Evolutionary conservation across 2,797 vertebrate species (phyloP).

Genomic region (Rhinophrynus dorsalis): DNA sequence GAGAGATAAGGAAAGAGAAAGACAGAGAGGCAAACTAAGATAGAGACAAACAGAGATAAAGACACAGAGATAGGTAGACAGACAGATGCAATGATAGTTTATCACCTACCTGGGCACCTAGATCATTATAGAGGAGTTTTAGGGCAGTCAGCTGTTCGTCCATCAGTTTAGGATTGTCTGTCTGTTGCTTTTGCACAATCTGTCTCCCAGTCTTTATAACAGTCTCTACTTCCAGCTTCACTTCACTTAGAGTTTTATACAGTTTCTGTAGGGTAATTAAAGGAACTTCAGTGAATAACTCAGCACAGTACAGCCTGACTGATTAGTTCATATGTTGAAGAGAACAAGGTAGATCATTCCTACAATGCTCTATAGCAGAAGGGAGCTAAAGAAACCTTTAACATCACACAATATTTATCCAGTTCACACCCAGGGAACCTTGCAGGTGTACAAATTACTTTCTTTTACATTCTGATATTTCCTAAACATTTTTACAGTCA

Average conservation of each 20-base stretch:
- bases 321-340: too few species aligned
- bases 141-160: slow-evolving; percentile 93
- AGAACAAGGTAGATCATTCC: too few species aligned
- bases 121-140: slow-evolving; percentile 93
- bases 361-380: too few species aligned
- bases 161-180: slow-evolving; percentile 94
- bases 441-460: too few species aligned
- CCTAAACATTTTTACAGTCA: too few species aligned
- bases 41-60: background rate
- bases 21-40: too few species aligned
- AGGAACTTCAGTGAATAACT: background rate
- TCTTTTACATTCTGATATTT: too few species aligned
- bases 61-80: background rate
- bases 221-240: slow-evolving; percentile 96
- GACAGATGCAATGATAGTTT: background rate
- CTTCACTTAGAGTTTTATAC: slow-evolving; percentile 94
- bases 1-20: too few species aligned
- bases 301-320: too few species aligned
- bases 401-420: too few species aligned
- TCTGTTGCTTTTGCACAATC: slow-evolving; percentile 98
- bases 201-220: slow-evolving; percentile 97
- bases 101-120: slow-evolving; percentile 87
- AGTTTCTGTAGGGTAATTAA: slow-evolving; percentile 76
- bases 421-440: too few species aligned
- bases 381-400: too few species aligned